Evolutionary conservation across 2,888 invertebrate genomes (phyloP).

Genomic region (Tetrapedia diversipes): DNA sequence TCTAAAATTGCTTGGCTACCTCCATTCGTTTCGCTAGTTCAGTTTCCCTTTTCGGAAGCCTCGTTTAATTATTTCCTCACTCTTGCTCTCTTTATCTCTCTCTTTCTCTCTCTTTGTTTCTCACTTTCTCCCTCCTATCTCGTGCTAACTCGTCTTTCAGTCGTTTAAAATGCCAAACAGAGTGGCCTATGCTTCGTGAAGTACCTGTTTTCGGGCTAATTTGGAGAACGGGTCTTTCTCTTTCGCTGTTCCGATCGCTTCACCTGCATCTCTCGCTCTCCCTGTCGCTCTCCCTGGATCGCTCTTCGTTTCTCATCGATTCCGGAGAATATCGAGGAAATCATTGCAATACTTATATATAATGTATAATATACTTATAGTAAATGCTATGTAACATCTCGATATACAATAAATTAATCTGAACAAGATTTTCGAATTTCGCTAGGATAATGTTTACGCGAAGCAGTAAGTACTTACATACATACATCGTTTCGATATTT

Average conservation of each 20-base stretch:
- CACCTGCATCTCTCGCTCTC: constrained; percentile 11
- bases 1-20: constrained; percentile 48
- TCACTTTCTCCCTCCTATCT: not conserved
- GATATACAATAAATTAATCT: constrained; percentile 31
- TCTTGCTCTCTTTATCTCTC: constrained; percentile 1
- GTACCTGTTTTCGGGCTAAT: constrained; percentile 33
- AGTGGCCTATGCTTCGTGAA: constrained; percentile 32
- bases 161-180: constrained; percentile 26
- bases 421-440: constrained; percentile 10
- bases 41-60: constrained; percentile 17
- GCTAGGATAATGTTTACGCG: constrained; percentile 1
- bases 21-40: constrained; percentile 26
- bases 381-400: constrained; percentile 17
- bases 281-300: not conserved
- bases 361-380: constrained; percentile 12
- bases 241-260: constrained; percentile 26
- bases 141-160: constrained; percentile 3
- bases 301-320: not conserved
- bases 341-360: constrained; percentile 19
- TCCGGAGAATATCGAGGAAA: constrained; percentile 25
- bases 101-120: not conserved
- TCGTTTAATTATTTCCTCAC: constrained; percentile 39
- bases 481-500: not conserved
- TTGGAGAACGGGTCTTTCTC: constrained; percentile 7
- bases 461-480: too few species aligned